Base-by-base conservation (phyloP, 2,888 invertebrate species). In the Flexamia atlantica region DNA sequence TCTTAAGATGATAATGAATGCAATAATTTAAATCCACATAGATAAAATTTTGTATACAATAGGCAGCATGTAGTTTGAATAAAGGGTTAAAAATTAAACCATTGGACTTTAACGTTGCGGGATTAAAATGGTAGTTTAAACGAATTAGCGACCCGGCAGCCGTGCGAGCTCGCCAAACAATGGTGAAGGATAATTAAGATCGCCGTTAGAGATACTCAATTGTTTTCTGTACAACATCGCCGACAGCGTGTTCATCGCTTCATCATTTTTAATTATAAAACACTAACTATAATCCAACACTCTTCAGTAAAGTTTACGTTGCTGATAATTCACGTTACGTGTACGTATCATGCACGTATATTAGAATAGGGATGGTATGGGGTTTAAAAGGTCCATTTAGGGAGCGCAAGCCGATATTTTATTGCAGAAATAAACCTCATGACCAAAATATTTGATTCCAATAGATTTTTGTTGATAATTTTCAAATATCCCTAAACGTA, bases 231-330 rank as follows among this genome's bases (percentile, higher is more conserved):
- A 23, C 57, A 57, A 23, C 57, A 23, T 9, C 57, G 57, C 23
- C 57, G 57, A 57, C 57, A 57, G 57, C 57, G 57, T 57, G 57
- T 57, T 57, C 57, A 57, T 57, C 57, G 57, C 57, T 57, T 57
- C 57, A 57, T 57, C 57, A 57, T 57, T 57, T 57, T 57, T 57
- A 57, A 57, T 57, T 57, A 23, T 57, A 57, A 57, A 57, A 57
- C 23, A 57, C 57, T 36, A 36, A 36, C 36, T 7, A 57, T 2
- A 46, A 46, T 46, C 12, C 17, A 46, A 46, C 46, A 46, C 46
- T 9, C 46, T 46, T 46, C 46, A 46, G n/a, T 46, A 17, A 7
- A 12, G 40, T 40, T 40, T 40, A 12, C 12, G 40, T 9, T 40
- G 40, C 40, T 9, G 12, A 7, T 12, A 9, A 12, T 40, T 40